These are phyloP conservation scores for Oryzias melastigma DNA, from an alignment of 2,113 vertebrate species.

Conservation along the genomic window DNA sequence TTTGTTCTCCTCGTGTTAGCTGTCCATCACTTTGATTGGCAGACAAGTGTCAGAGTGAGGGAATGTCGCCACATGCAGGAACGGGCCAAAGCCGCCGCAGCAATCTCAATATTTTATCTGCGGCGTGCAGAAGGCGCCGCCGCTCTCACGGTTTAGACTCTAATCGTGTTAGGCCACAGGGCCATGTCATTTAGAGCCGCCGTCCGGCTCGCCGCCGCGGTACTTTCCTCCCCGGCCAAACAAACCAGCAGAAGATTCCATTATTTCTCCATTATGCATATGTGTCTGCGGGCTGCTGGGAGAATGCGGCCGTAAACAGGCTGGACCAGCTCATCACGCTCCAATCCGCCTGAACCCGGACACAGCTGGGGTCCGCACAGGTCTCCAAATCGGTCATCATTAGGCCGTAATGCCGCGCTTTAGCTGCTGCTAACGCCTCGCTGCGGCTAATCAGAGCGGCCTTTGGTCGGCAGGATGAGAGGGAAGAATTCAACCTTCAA, in stretches of 20 bases:
- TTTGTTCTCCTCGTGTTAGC: constrained; percentile 62
- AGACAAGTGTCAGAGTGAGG: constrained; percentile 74
- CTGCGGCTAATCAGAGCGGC: constrained; percentile 36
- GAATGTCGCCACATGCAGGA: constrained; percentile 66
- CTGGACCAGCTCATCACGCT: constrained; percentile 74
- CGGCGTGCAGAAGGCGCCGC: constrained; percentile 47
- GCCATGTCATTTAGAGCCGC: constrained; percentile 74
- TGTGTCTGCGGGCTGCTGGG: constrained; percentile 64
- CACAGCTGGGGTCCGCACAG: constrained; percentile 76
- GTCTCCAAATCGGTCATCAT: constrained; percentile 76
- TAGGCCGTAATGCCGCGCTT: constrained; percentile 67
- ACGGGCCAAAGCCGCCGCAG: constrained; percentile 61
- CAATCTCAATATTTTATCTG: constrained; percentile 79
- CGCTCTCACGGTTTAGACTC: constrained; percentile 74
- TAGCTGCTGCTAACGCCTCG: constrained; percentile 63
- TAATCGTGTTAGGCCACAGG: constrained; percentile 80
- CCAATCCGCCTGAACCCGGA: constrained; percentile 70
- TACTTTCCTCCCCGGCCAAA: constrained; percentile 65
- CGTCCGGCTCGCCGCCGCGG: constrained; percentile 58
- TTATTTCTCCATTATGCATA: constrained; percentile 82
- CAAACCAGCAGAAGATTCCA: constrained; percentile 80
- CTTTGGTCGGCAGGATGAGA: constrained; percentile 24
- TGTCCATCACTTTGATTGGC: constrained; percentile 81
- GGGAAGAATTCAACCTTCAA: constrained; percentile 19
- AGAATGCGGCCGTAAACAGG: constrained; percentile 58